phyloP scores from a whole-genome alignment of 2,113 vertebrate species.

The Numida meleagris region DNA sequence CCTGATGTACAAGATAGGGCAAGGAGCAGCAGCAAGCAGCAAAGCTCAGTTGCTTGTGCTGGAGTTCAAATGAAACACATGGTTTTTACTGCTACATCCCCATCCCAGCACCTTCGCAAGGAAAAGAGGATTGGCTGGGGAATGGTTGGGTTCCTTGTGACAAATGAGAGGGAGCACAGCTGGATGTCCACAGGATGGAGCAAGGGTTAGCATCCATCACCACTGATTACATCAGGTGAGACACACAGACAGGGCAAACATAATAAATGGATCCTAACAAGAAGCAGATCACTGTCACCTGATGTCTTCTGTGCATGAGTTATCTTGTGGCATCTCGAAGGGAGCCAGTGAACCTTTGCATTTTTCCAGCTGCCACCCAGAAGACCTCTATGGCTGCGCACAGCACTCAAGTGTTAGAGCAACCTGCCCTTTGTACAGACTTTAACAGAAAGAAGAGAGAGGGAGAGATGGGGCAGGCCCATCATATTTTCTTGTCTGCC shows the following conservation, averaged over 20 bases:
- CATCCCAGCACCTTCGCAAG: neutral
- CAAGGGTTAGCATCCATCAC: conserved; percentile 58
- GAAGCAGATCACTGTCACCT: neutral
- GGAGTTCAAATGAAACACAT: neutral
- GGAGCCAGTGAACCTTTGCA: conserved; percentile 33
- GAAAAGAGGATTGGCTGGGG: conserved; percentile 5
- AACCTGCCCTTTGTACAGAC: neutral
- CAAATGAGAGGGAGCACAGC: conserved; percentile 40
- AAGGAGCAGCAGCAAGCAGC: neutral
- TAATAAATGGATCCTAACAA: conserved; percentile 46
- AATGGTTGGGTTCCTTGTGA: conserved; percentile 27
- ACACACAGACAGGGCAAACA: conserved; percentile 33
- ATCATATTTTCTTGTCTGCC: neutral
- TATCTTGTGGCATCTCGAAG: neutral
- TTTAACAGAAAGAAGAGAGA: neutral
- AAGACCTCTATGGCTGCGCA: neutral
- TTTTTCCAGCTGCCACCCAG: neutral
- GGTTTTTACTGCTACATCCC: neutral
- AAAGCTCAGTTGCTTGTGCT: neutral
- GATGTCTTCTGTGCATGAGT: conserved; percentile 38
- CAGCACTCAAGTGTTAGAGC: neutral
- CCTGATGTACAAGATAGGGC: neutral
- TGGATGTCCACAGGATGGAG: conserved; percentile 32
- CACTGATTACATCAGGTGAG: conserved; percentile 44
- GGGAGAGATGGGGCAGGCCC: neutral